Percentiles rank a stretch among this genome's conserved stretches.
Evolutionary conservation across 2,888 invertebrate species (phyloP).

Genomic region (Autographa pulchrina): DNA sequence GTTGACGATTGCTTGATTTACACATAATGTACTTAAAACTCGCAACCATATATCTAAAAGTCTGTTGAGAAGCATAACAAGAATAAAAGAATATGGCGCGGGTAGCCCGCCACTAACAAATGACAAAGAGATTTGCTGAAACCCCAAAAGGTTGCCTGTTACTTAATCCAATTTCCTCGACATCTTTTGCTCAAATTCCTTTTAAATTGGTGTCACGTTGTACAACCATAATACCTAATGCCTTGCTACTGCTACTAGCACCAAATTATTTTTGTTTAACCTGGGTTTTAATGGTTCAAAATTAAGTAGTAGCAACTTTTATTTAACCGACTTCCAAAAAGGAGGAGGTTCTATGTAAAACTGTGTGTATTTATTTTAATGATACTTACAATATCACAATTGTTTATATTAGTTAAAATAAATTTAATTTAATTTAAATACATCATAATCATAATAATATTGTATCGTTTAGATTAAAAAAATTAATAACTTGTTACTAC

Average conservation of each 20-base stretch:
- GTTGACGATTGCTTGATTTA: neutral
- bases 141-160: conserved; percentile 74
- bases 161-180: conserved; percentile 75
- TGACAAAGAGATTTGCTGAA: conserved; percentile 73
- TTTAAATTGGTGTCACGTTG: conserved; percentile 60
- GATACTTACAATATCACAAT: too few species aligned
- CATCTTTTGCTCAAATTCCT: conserved; percentile 63
- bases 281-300: too few species aligned
- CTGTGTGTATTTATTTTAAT: too few species aligned
- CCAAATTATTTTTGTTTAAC: conserved; percentile 13
- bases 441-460: too few species aligned
- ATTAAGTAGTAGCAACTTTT: too few species aligned
- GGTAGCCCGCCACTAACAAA: conserved; percentile 53
- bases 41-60: conserved; percentile 19
- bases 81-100: conserved; percentile 36
- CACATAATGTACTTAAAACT: conserved; percentile 10
- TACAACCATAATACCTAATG: conserved; percentile 38
- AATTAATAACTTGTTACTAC: too few species aligned
- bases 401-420: too few species aligned
- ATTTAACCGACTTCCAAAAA: too few species aligned
- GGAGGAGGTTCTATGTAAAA: too few species aligned
- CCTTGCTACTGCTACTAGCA: conserved; percentile 30
- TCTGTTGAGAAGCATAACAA: conserved; percentile 38
- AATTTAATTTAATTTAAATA: too few species aligned
- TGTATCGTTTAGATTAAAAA: too few species aligned